phyloP scores from a whole-genome alignment of 2,797 vertebrate genomes.

The Rhinella marina region DNA sequence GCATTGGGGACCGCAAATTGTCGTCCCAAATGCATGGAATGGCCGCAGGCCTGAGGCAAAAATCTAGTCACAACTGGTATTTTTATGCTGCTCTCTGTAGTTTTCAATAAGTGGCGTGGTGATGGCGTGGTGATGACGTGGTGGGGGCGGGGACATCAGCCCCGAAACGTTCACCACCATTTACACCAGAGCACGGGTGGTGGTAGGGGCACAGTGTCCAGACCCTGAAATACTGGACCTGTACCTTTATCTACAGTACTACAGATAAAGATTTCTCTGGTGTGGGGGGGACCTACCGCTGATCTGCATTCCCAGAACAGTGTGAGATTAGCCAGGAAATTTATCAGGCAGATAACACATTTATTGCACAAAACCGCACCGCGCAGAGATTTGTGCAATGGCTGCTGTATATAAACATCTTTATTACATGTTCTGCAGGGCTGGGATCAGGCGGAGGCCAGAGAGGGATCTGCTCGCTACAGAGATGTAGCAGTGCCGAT shows the following conservation, averaged over 20 bases:
- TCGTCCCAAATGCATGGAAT: no score
- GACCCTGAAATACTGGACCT: neutral
- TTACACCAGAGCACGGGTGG: no score
- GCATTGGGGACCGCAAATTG: no score
- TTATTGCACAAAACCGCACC: neutral
- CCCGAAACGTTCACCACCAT: no score
- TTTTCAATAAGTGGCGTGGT: no score
- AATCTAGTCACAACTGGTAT: no score
- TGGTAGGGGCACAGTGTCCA: neutral
- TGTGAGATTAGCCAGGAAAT: conserved; percentile 26
- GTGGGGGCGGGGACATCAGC: no score
- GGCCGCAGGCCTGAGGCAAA: no score
- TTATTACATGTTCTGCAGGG: neutral
- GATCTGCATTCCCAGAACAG: neutral
- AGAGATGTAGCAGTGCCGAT: neutral
- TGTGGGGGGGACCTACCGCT: neutral
- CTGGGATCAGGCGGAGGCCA: neutral
- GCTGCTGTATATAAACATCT: neutral
- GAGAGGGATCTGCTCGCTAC: neutral
- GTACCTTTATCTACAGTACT: neutral
- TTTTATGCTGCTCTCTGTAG: no score
- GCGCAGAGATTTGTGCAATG: neutral
- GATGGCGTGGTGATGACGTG: no score
- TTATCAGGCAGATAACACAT: conserved; percentile 20
- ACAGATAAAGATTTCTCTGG: neutral